Evolutionary conservation across 1,140 invertebrate genomes (phyloP), one percentile per base, ranked within the genome.

Genomic region (Harpegnathos saltator): DNA sequence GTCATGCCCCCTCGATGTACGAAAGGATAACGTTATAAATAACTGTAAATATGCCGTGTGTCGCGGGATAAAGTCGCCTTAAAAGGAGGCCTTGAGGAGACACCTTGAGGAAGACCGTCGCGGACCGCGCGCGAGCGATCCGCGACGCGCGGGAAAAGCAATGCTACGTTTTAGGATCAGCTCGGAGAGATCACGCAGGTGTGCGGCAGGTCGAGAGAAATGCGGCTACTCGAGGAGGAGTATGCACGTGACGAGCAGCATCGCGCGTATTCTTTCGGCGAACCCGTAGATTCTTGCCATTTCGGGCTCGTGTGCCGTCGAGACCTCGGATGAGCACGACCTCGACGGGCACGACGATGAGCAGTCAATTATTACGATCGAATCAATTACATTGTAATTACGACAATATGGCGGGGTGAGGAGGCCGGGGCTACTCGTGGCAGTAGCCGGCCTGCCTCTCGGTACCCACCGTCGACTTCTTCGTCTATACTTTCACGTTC

Each of bases 331-430:
- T 29, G 38, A 22, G 48, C 2, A n/a, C 4, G 9, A 1, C n/a
- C 38, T 48, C 62, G 69, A 63, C 78, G 85, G 19, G 61, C 80
- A 85, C 71, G 68, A 87, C 29, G 73, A 84, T 85, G 66, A 89
- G 86, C 88, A 92, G 92, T 93, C 92, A 93, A 93, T 93, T 92
- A 93, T 91, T 82, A 89, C 59, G 74, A 77, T 75, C 74, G 77
- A 90, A 89, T 83, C 59, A 62, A 80, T 85, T 88, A 86, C 65
- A 86, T 80, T 88, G 69, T 88, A 88, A 90, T 89, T 91, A 90
- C 83, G 88, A 91, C 89, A 91, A 92, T 92, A 91, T 86, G 86
- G 77, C 85, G 86, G 63, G 61, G 80, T 54, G 66, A 87, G 33
- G 33, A 72, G 73, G 69, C 52, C 17, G 14, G 29, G 48, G 69